Percentiles rank a stretch among this genome's conserved stretches.
Conservation (phyloP, 2,113 vertebrate genomes). For the Pelusios castaneus region DNA sequence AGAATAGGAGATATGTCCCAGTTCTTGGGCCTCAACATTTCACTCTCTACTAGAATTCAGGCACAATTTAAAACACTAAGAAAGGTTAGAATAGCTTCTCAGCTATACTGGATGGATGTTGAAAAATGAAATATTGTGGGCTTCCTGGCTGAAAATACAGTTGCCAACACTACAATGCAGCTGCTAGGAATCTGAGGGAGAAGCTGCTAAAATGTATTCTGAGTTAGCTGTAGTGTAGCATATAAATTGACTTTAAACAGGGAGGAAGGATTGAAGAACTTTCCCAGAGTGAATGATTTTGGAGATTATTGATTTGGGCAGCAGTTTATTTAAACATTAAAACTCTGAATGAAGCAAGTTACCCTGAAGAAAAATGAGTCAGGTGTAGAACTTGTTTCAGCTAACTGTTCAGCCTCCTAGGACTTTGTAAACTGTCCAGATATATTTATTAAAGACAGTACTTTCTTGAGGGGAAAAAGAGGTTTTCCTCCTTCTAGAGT, state of each 20-base stretch:
- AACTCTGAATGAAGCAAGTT: constrained; percentile 80
- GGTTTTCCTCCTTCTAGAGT: constrained; percentile 49
- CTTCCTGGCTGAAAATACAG: not conserved
- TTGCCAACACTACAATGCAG: constrained; percentile 33
- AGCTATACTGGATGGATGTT: constrained; percentile 22
- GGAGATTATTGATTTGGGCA: constrained; percentile 82
- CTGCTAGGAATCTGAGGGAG: constrained; percentile 45
- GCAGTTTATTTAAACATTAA: constrained; percentile 84
- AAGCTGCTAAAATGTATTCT: constrained; percentile 62
- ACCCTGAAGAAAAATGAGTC: constrained; percentile 84
- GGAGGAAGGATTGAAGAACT: constrained; percentile 75
- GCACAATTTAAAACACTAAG: constrained; percentile 44
- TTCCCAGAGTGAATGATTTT: constrained; percentile 73
- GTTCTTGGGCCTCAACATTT: constrained; percentile 41
- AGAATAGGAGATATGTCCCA: not conserved
- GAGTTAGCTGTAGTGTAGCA: constrained; percentile 42
- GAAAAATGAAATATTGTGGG: not conserved
- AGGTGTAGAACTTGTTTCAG: constrained; percentile 77
- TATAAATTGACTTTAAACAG: constrained; percentile 67
- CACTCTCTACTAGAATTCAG: constrained; percentile 26
- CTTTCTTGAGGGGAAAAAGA: constrained; percentile 71
- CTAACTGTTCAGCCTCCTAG: constrained; percentile 76
- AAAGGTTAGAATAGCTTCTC: constrained; percentile 48
- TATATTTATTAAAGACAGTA: constrained; percentile 79
- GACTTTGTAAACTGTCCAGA: constrained; percentile 81